Base-by-base conservation (phyloP, 2,888 invertebrate genomes). In the Dexiosoma caninum region DNA sequence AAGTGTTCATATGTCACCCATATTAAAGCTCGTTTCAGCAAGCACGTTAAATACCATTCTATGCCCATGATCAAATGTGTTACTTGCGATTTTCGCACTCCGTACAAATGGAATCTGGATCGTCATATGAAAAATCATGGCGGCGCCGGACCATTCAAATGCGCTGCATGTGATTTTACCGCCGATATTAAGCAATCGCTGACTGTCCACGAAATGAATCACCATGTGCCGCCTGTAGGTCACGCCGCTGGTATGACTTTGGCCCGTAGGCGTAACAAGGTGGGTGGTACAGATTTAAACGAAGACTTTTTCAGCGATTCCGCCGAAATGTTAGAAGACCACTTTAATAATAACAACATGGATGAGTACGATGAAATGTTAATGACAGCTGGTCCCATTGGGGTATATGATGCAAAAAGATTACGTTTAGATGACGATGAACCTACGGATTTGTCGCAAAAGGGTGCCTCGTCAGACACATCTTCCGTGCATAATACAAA, bases 51-150 rank as follows among this genome's bases (percentile, higher is more conserved):
- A 87, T 97, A 97, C 89, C 97, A 97, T 90, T 95, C 96, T 76
- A 96, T 96, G 95, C 97, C 95, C 85, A 97, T 96, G 95, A 97
- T 96, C 85, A 97, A 97, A 90, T 98, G 98, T 90, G 95, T 95
- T 75, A 94, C 96, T 89, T 98, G 98, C 90, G 96, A 97, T 88
- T 98, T 98, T 89, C 94, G 95, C 82, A 97, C 97, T 16, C 96
- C 97, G 8, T 96, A 96, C 91, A 95, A 94, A 90, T 97, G 97
- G 95, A 98, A 98, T 91, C 92, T 97, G 90, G 98, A 98, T 89
- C 93, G 98, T 7, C 98, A 98, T 89, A 95, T 96, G 92, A 95
- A 96, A 90, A 97, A 97, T 89, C 97, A 97, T 91, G 95, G 94
- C 82, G 96, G 96, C 2, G 93, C 92, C 70, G 96, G 96, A n/a